A percentile compares a stretch with the other conserved stretches of the same genome.
phyloP scores from a whole-genome alignment of 2,888 invertebrate species.

The Orgyia antiqua region DNA sequence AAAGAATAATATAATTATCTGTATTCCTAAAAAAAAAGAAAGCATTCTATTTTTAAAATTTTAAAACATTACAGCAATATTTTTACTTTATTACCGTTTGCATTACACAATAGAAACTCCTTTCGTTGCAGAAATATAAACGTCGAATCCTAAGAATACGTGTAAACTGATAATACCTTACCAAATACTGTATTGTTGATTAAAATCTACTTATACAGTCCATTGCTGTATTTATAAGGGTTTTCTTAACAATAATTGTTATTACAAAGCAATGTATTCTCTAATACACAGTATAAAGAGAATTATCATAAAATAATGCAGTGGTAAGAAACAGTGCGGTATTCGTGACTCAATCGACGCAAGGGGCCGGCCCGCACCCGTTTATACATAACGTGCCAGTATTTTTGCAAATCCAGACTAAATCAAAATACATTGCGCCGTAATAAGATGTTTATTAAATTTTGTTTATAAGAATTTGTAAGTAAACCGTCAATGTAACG shows the following conservation, averaged over 20 bases:
- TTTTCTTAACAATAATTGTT: too few relatives aligned
- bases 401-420: constrained; percentile 18
- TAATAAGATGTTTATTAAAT: constrained; percentile 13
- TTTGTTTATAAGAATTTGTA: constrained; percentile 1
- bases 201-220: too few relatives aligned
- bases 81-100: too few relatives aligned
- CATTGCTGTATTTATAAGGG: too few relatives aligned
- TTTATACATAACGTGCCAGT: constrained; percentile 27
- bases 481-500: constrained; percentile 14
- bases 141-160: constrained; percentile 16
- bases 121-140: constrained; percentile 13
- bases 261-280: constrained; percentile 37
- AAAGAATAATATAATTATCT: too few relatives aligned
- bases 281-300: constrained; percentile 10
- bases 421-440: constrained; percentile 25
- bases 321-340: constrained; percentile 41
- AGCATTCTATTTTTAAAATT: too few relatives aligned
- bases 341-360: constrained; percentile 59
- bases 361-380: constrained; percentile 41
- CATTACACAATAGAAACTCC: not conserved
- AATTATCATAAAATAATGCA: constrained; percentile 40
- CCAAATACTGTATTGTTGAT: too few relatives aligned
- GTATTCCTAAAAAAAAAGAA: too few relatives aligned
- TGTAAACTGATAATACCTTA: too few relatives aligned
- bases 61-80: too few relatives aligned